phyloP scores from a whole-genome alignment of 2,797 vertebrate species.

The Todus mexicanus region DNA sequence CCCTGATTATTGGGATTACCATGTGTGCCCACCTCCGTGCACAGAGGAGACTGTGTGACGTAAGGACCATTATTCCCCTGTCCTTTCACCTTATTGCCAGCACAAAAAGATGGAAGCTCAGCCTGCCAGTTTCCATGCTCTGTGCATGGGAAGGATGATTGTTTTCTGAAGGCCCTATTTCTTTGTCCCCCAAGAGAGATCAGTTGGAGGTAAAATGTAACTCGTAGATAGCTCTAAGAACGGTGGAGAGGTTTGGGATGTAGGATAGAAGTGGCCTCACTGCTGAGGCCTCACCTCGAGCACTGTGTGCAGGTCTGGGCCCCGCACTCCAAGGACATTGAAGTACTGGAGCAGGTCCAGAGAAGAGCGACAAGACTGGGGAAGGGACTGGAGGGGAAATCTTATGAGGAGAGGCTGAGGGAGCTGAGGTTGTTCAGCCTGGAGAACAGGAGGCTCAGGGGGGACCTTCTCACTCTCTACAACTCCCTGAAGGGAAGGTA shows the following conservation, averaged over 20 bases:
- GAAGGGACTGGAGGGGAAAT: no score
- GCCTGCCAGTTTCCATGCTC: fast-evolving
- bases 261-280: not conserved
- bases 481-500: no score
- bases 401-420: no score
- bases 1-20: not conserved
- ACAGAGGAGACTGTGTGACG: fast-evolving
- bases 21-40: not conserved
- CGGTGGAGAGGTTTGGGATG: fast-evolving
- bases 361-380: no score
- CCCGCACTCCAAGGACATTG: no score
- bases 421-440: no score
- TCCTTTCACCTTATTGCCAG: not conserved
- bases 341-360: no score
- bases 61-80: not conserved
- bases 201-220: not conserved
- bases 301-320: no score
- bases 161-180: not conserved
- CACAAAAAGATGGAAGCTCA: not conserved
- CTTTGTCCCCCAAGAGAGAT: not conserved
- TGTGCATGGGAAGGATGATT: not conserved
- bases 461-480: no score
- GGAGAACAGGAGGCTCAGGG: no score
- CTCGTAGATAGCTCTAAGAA: not conserved
- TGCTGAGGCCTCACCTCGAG: no score